Base-by-base conservation (phyloP, 2,113 vertebrate species). In the Lipophrys pholis region DNA sequence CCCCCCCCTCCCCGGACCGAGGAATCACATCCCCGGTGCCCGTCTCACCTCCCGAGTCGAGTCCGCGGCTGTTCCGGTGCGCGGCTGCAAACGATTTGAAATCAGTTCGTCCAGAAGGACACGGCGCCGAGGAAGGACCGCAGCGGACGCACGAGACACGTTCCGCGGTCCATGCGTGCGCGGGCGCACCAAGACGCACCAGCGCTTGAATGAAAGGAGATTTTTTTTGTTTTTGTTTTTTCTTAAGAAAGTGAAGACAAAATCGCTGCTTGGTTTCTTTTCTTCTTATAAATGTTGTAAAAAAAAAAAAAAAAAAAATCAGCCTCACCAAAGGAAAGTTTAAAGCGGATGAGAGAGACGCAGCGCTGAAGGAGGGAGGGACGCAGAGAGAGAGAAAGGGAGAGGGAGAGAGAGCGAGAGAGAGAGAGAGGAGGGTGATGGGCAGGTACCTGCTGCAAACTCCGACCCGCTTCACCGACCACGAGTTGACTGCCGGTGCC, bases 301-400 rank as follows among this genome's bases (percentile, higher is more conserved):
- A 30, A 30, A 30, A 30, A 30, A 2, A n/a, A 30, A 30, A 2
- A 30, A 30, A 0, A 21, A 6, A 36, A 6, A 16, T 56, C 21
- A 9, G 54, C 9, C 17, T 52, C 42, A 51, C 45, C 11, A 39
- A 2, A 17, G 53, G 45, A 80, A 87, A 89, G 83, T 87, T 88
- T 69, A 21, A 52, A 65, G 42, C 7, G 52, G 66, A 61, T 7
- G 42, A 67, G 59, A 64, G 51, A 52, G 54, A 35, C 39, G 6
- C 50, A 2, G 72, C 63, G 75, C 48, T 5, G 72, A 41, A 63
- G 41, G 76, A 40, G 3, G 40, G 58, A 45, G 41, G 59, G 67
- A 72, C n/a, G 36, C 21, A 16, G 36, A 54, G 63, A 12, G 45
- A 42, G 15, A 17, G 46, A 14, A 39, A 10, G 48, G 6, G 16